Evolutionary conservation across 2,797 vertebrate genomes (phyloP).

Genomic region (Acanthurus tractus): DNA sequence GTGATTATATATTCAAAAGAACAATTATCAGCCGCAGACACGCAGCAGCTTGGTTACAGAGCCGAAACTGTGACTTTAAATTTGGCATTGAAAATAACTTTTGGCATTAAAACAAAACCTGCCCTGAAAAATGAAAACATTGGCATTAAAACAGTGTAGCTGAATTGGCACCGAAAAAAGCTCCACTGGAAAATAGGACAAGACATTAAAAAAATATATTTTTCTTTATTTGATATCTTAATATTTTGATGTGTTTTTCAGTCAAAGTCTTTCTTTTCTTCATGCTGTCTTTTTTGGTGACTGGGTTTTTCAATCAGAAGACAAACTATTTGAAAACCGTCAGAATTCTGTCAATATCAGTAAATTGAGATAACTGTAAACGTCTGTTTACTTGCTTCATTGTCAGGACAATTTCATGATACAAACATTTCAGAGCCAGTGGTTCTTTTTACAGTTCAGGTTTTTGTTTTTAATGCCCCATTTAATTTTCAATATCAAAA

Average conservation of each 20-base stretch:
- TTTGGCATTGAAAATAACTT: neutral
- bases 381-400: no score
- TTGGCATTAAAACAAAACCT: neutral
- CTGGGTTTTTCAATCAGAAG: no score
- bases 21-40: constrained; percentile 8
- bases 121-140: neutral
- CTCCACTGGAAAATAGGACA: neutral
- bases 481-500: no score
- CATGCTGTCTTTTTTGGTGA: no score
- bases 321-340: no score
- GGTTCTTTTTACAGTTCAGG: no score
- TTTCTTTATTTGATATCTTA: neutral
- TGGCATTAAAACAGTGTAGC: neutral
- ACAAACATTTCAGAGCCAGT: no score
- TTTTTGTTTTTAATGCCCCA: no score
- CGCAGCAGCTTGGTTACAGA: neutral
- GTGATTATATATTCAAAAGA: constrained; percentile 1
- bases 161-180: no score
- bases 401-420: no score
- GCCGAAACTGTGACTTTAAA: neutral
- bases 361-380: no score
- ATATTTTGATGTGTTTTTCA: neutral
- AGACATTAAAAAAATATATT: neutral
- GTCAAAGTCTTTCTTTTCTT: neutral
- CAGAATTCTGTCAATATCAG: no score